Evolutionary conservation across 2,113 vertebrate genomes (phyloP).

Genomic region (Brachirus orientalis): DNA sequence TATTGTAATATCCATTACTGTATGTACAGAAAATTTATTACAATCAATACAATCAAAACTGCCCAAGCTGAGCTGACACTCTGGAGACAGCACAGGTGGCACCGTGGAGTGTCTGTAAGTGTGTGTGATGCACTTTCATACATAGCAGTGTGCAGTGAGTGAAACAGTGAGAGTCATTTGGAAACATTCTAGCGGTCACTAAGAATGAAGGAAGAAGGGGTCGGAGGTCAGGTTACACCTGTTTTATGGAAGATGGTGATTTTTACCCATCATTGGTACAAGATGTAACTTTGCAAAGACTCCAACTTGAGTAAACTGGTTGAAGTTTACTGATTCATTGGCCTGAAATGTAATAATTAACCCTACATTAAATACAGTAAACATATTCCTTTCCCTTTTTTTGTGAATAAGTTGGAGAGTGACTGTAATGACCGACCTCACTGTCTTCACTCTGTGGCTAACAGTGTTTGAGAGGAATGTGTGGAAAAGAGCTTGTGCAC

Average conservation of each 20-base stretch:
- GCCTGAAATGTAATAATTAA: constrained; percentile 21
- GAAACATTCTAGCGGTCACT: constrained; percentile 68
- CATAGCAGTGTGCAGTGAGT: constrained; percentile 55
- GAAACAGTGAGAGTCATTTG: constrained; percentile 49
- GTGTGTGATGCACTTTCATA: constrained; percentile 38
- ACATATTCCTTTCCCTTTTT: constrained; percentile 6
- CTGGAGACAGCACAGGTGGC: constrained; percentile 77
- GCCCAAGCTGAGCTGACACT: constrained; percentile 85
- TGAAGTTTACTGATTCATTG: constrained; percentile 32
- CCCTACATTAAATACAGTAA: constrained; percentile 1
- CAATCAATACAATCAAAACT: constrained; percentile 87
- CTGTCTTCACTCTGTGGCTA: constrained; percentile 35
- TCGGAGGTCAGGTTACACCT: constrained; percentile 46
- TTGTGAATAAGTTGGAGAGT: constrained; percentile 11
- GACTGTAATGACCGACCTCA: constrained; percentile 39
- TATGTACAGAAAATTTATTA: constrained; percentile 86
- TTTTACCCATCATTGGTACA: constrained; percentile 26
- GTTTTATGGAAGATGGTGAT: constrained; percentile 27
- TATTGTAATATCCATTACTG: constrained; percentile 78
- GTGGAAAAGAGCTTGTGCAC: constrained; percentile 70
- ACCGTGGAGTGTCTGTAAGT: constrained; percentile 38
- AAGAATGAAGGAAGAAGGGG: constrained; percentile 8
- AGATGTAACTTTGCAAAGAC: constrained; percentile 38
- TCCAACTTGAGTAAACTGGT: constrained; percentile 27
- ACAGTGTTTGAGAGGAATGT: constrained; percentile 48